phyloP scores from a whole-genome alignment of 2,888 invertebrate genomes.

The Hirtodrosophila alboralis region DNA sequence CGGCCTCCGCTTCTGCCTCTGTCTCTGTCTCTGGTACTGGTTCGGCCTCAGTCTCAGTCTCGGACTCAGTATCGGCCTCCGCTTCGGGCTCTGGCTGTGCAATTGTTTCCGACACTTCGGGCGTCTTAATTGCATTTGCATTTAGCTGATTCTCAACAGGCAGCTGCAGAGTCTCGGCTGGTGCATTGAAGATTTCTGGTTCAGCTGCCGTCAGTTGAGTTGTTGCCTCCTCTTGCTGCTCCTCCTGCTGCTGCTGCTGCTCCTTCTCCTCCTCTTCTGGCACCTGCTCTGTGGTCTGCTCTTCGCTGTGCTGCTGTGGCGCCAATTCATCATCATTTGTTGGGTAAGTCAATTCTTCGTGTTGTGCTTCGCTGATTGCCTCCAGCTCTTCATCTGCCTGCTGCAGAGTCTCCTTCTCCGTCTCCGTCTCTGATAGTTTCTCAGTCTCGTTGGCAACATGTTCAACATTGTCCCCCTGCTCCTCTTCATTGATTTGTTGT shows the following conservation, averaged over 20 bases:
- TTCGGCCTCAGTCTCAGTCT: slow-evolving; percentile 17
- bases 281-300: slow-evolving; percentile 36
- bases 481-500: slow-evolving; percentile 31
- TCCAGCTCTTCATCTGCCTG: slow-evolving; percentile 30
- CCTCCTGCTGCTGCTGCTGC: no score
- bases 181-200: slow-evolving; percentile 30
- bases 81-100: slow-evolving; percentile 46
- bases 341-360: slow-evolving; percentile 74
- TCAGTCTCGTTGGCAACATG: slow-evolving; percentile 26
- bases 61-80: slow-evolving; percentile 19
- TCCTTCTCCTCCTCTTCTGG: slow-evolving; percentile 7
- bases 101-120: slow-evolving; percentile 74
- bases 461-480: slow-evolving; percentile 22
- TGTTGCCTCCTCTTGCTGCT: slow-evolving; percentile 29
- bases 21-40: slow-evolving; percentile 29
- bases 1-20: slow-evolving; percentile 29
- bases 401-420: slow-evolving; percentile 7
- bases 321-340: slow-evolving; percentile 80
- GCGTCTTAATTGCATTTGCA: slow-evolving; percentile 77
- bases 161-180: slow-evolving; percentile 20
- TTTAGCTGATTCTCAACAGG: slow-evolving; percentile 47
- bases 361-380: slow-evolving; percentile 69
- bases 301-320: slow-evolving; percentile 55
- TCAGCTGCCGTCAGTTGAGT: slow-evolving; percentile 40
- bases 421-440: slow-evolving; percentile 5